Conservation (phyloP, 2,888 invertebrate species). For the Troglohyphantes excavatus region DNA sequence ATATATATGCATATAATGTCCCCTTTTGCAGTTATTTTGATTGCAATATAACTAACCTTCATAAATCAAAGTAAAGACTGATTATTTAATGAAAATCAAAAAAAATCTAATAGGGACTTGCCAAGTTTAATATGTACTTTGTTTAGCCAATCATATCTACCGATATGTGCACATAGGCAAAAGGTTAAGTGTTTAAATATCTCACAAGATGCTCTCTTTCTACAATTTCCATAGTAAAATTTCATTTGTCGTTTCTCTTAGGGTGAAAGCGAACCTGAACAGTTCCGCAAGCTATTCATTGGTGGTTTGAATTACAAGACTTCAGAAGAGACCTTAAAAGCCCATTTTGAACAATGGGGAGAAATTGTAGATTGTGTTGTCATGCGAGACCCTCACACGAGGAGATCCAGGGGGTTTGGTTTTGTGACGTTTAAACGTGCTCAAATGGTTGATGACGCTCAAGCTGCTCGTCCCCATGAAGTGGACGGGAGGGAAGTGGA, state of each 20-base stretch:
- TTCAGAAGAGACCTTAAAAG: conserved; percentile 93
- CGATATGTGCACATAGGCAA: no score
- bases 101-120: no score
- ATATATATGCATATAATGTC: no score
- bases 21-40: no score
- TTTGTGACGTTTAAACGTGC: conserved; percentile 97
- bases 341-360: conserved; percentile 96
- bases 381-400: conserved; percentile 97
- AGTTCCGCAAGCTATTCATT: conserved; percentile 91
- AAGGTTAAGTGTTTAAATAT: no score
- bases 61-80: no score
- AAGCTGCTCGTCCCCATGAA: conserved; percentile 90
- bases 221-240: no score
- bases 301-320: conserved; percentile 97
- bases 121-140: no score
- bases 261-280: conserved; percentile 81
- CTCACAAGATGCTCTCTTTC: no score
- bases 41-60: no score
- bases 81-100: no score
- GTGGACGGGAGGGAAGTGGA: conserved; percentile 97
- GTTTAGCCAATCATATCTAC: no score
- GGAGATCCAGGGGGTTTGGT: conserved; percentile 97
- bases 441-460: conserved; percentile 98
- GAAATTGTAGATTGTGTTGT: conserved; percentile 98
- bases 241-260: conserved; percentile 19